Base-by-base conservation (phyloP, 2,888 invertebrate genomes). In the Lithophane socia region DNA sequence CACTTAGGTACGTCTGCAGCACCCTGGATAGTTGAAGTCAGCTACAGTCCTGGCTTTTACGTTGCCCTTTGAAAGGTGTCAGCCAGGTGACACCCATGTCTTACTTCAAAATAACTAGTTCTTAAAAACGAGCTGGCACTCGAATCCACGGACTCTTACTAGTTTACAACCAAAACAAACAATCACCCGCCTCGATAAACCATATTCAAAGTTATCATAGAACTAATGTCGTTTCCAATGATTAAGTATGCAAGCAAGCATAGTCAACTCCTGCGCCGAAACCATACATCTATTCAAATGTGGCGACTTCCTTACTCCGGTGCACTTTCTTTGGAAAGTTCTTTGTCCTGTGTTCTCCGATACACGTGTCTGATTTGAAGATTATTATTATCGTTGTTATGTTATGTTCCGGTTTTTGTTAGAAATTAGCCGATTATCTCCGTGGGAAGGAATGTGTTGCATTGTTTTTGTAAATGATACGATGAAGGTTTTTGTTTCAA, bases 161-260 rank as follows among this genome's bases (percentile, higher is more conserved):
- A 72, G 7, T 47, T 5, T 70, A 7, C n/a, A 76, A 60, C 13
- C 68, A 52, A 67, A 75, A 75, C 60, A 81, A 79, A 74, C 47
- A 73, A 21, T 18, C 16, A 37, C 52, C 18, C 47, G 21, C 52
- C 42, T 13, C 60, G 12, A 56, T 54, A 42, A 58, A 9, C 13
- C n/a, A 58, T 81, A 75, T 69, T 68, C 47, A 68, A n/a, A 56
- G n/a, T 56, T n/a, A 56, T 60, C 60, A 61, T 64, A 76, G 60
- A 13, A 64, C 18, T 42, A 21, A 54, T 77, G 72, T 80, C 78
- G 77, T 87, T 89, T 89, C 87, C 81, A 88, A 88, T 88, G 75
- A 91, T 93, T 95, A 88, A 64, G 93, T 93, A 95, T 95, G 93
- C 95, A 92, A 86, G 90, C 88, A 84, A 79, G 89, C 88, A 85